These are phyloP conservation scores for Aphelenchoides fujianensis DNA, from an alignment of 1,140 invertebrate genomes.

Conservation along the genomic window DNA sequence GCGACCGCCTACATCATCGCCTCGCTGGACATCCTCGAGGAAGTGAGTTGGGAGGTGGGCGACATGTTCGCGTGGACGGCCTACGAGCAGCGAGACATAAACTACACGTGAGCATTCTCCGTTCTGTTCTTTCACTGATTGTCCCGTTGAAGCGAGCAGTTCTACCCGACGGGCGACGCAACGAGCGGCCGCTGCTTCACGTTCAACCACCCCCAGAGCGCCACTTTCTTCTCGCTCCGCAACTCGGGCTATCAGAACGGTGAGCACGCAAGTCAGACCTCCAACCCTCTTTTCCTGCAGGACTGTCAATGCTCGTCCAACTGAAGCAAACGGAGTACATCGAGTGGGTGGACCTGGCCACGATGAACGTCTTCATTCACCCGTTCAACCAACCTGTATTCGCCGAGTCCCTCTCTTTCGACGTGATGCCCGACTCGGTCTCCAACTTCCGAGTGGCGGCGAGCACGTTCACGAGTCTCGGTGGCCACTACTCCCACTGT, in stretches of 20 bases:
- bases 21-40: not conserved
- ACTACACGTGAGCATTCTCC: conserved; percentile 9
- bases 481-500: not conserved
- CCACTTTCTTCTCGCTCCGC: not conserved
- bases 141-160: not conserved
- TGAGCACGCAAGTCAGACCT: not conserved
- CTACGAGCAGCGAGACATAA: conserved; percentile 14
- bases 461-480: conserved; percentile 6
- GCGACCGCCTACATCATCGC: conserved; percentile 4
- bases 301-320: conserved; percentile 8
- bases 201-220: not conserved
- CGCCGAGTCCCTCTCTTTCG: conserved; percentile 10
- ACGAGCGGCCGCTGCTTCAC: conserved; percentile 4
- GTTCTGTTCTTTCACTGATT: not conserved
- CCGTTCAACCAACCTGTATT: conserved; percentile 13
- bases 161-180: not conserved
- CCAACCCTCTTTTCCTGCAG: not conserved
- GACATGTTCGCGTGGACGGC: conserved; percentile 12
- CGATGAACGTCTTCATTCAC: conserved; percentile 12
- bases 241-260: conserved; percentile 6
- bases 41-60: conserved; percentile 8
- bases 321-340: conserved; percentile 12
- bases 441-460: not conserved
- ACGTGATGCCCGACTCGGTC: conserved; percentile 8
- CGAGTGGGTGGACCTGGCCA: not conserved